A percentile compares a stretch with the other conserved stretches of the same genome.
phyloP scores from a whole-genome alignment of 2,113 vertebrate species.

The Catagonus wagneri region DNA sequence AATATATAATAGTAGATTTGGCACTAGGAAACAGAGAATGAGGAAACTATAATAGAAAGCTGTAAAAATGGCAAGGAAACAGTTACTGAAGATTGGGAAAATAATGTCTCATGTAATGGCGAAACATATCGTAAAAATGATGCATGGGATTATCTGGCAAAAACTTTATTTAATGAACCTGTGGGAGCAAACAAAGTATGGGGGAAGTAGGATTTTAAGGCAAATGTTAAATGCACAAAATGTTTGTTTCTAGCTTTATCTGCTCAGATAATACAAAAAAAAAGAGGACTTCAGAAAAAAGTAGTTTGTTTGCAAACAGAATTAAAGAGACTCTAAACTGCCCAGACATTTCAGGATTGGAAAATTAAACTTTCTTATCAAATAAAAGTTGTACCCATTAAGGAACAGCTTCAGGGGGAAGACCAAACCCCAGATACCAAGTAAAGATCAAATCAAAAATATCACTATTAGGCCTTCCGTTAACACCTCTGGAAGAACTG shows the following conservation, averaged over 20 bases:
- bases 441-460: background rate
- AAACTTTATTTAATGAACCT: constrained; percentile 4
- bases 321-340: background rate
- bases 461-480: background rate
- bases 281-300: background rate
- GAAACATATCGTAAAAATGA: background rate
- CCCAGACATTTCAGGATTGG: background rate
- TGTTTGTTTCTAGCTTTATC: background rate
- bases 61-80: background rate
- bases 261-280: background rate
- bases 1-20: constrained; percentile 1
- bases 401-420: background rate
- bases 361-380: constrained; percentile 34
- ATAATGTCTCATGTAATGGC: background rate
- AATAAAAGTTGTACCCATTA: background rate
- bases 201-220: background rate
- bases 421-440: background rate
- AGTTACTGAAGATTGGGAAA: background rate
- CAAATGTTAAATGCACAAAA: background rate
- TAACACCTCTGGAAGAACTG: constrained; percentile 7
- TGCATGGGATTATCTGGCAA: background rate
- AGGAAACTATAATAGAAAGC: background rate
- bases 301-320: background rate
- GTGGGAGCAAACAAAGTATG: background rate
- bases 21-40: background rate